phyloP scores from a whole-genome alignment of 2,888 invertebrate genomes.

The Megamerina dolium region DNA sequence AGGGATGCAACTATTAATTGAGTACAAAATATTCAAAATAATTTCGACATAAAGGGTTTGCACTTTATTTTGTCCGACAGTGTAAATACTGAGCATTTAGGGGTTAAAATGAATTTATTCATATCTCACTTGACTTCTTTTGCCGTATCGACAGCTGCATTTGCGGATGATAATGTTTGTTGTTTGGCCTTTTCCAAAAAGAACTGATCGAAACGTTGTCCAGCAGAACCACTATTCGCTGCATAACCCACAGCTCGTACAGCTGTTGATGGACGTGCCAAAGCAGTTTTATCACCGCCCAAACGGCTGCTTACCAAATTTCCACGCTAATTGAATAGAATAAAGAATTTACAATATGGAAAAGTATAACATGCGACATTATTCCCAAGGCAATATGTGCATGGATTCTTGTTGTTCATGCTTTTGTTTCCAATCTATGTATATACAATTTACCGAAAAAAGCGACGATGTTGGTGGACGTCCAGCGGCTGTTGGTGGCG shows the following conservation, averaged over 20 bases:
- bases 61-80: too few species aligned
- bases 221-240: constrained; percentile 52
- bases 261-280: constrained; percentile 87
- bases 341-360: not conserved
- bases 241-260: constrained; percentile 95
- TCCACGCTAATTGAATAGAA: constrained; percentile 30
- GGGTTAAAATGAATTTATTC: too few species aligned
- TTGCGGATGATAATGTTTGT: constrained; percentile 38
- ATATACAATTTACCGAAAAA: constrained; percentile 31
- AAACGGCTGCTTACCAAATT: constrained; percentile 43
- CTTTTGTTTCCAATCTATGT: not conserved
- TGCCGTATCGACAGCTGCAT: constrained; percentile 55
- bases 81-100: too few species aligned
- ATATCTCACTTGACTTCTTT: constrained; percentile 51
- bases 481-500: constrained; percentile 40
- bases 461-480: constrained; percentile 39
- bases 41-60: too few species aligned
- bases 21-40: too few species aligned
- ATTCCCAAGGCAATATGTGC: too few species aligned
- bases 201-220: constrained; percentile 67
- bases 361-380: not conserved
- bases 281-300: constrained; percentile 35
- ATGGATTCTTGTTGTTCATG: too few species aligned
- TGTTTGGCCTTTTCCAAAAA: constrained; percentile 52
- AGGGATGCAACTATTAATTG: too few species aligned